A percentile compares a stretch with the other conserved stretches of the same genome.
phyloP scores from a whole-genome alignment of 2,113 vertebrate species.

The Phycodurus eques region DNA sequence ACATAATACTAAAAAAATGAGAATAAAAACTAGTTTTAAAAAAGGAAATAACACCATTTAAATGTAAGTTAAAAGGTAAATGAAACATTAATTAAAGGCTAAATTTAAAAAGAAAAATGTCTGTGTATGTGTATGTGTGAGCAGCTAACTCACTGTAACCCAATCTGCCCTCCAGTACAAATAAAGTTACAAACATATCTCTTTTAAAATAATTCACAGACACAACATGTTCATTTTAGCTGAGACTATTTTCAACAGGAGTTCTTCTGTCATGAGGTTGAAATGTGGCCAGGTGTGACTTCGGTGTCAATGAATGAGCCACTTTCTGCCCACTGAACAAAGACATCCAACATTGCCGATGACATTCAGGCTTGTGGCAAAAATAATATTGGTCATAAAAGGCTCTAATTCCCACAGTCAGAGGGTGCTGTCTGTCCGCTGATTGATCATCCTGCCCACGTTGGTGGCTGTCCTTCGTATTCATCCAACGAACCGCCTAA shows the following conservation, averaged over 20 bases:
- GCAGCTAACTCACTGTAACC: no score
- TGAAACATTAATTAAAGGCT: no score
- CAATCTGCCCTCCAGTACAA: neutral
- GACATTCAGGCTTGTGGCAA: conserved; percentile 25
- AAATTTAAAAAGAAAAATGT: no score
- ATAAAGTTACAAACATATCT: neutral
- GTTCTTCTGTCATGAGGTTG: conserved; percentile 13
- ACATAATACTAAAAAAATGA: no score
- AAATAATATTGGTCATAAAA: conserved; percentile 15
- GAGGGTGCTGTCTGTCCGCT: conserved; percentile 14
- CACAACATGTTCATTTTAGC: neutral
- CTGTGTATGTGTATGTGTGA: no score
- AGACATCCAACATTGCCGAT: conserved; percentile 20
- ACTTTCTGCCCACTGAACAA: conserved; percentile 32
- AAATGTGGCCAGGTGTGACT: conserved; percentile 31
- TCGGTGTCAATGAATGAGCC: conserved; percentile 47
- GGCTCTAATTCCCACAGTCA: conserved; percentile 33
- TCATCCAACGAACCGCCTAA: conserved; percentile 19
- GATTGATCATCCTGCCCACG: conserved; percentile 22
- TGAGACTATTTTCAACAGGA: conserved; percentile 17
- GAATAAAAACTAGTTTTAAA: no score
- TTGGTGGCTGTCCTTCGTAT: conserved; percentile 32
- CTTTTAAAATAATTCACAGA: neutral
- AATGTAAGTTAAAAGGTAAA: no score
- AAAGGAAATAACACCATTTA: no score